These are phyloP conservation scores for Pterocles gutturalis DNA, from an alignment of 2,113 vertebrate genomes.

Conservation along the genomic window DNA sequence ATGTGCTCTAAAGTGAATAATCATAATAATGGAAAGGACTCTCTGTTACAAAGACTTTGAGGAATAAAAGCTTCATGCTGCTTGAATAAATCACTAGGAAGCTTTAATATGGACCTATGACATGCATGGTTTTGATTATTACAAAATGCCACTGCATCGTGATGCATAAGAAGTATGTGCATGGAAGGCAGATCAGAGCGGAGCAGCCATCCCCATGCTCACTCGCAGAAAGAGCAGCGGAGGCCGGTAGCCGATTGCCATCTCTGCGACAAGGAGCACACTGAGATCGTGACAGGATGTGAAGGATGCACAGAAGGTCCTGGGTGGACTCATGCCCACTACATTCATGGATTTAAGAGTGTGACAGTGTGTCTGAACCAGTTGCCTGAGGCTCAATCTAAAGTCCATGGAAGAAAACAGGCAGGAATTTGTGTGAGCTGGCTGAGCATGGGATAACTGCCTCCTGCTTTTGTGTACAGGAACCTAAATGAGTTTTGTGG, in stretches of 20 bases:
- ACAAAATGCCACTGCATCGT: neutral
- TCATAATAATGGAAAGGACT: neutral
- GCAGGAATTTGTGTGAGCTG: neutral
- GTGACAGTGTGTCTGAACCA: neutral
- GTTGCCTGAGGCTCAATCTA: neutral
- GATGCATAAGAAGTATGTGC: neutral
- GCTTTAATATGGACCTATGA: neutral
- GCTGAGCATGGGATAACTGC: neutral
- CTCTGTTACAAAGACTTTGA: neutral
- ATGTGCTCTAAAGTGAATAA: neutral
- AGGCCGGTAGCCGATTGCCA: neutral
- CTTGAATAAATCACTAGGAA: neutral
- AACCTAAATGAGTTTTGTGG: neutral
- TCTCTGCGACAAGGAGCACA: neutral
- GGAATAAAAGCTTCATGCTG: neutral
- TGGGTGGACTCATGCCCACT: neutral
- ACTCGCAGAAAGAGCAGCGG: neutral
- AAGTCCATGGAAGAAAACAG: neutral
- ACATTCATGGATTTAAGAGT: neutral
- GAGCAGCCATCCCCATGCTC: neutral
- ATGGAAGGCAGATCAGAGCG: neutral
- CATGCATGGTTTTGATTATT: neutral
- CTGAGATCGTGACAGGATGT: accelerated
- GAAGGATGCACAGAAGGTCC: neutral
- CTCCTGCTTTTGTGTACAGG: neutral